These are phyloP conservation scores for Gymnobelideus leadbeateri DNA, from an alignment of 2,113 vertebrate species.

Conservation along the genomic window DNA sequence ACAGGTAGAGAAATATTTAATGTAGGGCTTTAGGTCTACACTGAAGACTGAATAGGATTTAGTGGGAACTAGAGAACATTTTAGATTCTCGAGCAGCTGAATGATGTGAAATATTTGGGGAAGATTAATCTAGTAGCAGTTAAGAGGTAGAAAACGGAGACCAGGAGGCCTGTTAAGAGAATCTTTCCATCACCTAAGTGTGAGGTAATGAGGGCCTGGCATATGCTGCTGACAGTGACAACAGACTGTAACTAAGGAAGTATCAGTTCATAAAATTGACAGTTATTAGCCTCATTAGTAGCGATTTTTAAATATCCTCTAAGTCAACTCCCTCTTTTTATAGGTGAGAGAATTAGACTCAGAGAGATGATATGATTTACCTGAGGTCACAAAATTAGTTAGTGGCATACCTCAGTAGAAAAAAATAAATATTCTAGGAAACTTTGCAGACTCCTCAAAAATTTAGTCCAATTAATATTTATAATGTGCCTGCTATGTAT, in stretches of 20 bases:
- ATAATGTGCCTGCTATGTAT: not conserved
- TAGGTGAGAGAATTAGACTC: constrained; percentile 9
- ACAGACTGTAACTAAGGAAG: not conserved
- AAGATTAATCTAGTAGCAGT: not conserved
- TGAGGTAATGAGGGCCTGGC: not conserved
- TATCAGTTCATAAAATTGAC: not conserved
- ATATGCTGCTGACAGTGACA: not conserved
- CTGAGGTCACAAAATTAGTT: not conserved
- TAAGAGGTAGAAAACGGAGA: not conserved
- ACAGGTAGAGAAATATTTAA: not conserved
- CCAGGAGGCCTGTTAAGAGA: not conserved
- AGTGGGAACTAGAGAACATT: not conserved
- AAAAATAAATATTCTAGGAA: not conserved
- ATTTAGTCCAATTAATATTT: not conserved
- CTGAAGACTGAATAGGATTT: not conserved
- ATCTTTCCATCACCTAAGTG: not conserved
- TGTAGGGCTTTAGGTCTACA: not conserved
- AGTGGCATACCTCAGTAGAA: not conserved
- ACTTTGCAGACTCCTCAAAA: not conserved
- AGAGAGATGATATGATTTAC: constrained; percentile 21
- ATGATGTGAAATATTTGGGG: not conserved
- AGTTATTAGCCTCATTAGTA: not conserved
- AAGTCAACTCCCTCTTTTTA: constrained; percentile 11
- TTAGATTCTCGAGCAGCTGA: not conserved
- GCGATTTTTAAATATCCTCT: not conserved